Base-by-base conservation (phyloP, 2,113 vertebrate species). In the Mellivora capensis region DNA sequence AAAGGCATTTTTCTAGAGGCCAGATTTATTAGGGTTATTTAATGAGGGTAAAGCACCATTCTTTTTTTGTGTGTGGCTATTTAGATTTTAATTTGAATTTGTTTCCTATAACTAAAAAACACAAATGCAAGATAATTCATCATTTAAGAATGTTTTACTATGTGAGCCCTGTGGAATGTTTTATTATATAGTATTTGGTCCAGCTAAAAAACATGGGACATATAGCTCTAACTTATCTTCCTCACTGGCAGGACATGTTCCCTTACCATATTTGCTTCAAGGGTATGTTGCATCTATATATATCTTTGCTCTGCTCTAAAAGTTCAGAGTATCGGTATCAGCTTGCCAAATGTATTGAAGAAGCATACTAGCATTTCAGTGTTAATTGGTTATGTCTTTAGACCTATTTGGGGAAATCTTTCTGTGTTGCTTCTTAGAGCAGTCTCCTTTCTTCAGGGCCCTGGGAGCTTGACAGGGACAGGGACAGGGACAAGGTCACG, bases 71-170 rank as follows among this genome's bases (percentile, higher is more conserved):
- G 71, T 67, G 5, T 54, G 34, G 13, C 17, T 37, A 3, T 59
- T 54, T n/a, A 79, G 44, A 64, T 27, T 72, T 64, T 42, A 21
- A 49, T 57, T 71, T 61, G 29, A 82, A 89, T 86, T 77, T 93
- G 72, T 95, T 82, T 7, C 39, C 10, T 64, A 31, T 21, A 47
- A 1, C 20, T 88, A 37, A 31, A 44, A 64, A 74, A 27, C 59
- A 83, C 21, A 52, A 67, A 34, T 3, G 14, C 62, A 37, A 11
- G 37, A 8, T 11, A 34, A 57, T 49, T 67, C 7, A 11, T 37
- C 44, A 11, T 57, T 61, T 44, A 67, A 69, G 77, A 90, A 31
- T 57, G 37, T 44, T 62, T 90, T 87, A 54, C 59, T 85, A 0
- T 54, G 8, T 64, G 27, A 84, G 42, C 17, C 0, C 29, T 2